Percentiles rank a stretch among this genome's conserved stretches.
Evolutionary conservation across 2,888 invertebrate species (phyloP).

Genomic region (Lymantria monacha): DNA sequence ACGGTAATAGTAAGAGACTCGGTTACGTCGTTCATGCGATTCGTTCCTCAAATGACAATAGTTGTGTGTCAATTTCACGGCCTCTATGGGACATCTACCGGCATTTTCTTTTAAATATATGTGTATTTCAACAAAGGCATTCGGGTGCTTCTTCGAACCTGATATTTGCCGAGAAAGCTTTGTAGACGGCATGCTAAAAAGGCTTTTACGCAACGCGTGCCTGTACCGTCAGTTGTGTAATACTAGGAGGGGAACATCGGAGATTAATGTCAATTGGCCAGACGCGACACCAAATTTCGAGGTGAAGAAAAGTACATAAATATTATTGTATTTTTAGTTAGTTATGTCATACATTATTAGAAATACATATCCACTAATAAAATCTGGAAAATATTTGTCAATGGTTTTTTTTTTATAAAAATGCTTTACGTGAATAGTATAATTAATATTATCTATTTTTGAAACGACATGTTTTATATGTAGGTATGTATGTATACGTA

Average conservation of each 20-base stretch:
- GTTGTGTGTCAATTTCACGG: constrained; percentile 68
- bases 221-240: constrained; percentile 54
- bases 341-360: background rate
- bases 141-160: constrained; percentile 62
- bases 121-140: constrained; percentile 52
- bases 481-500: too few species aligned
- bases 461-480: too few species aligned
- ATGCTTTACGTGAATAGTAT: too few species aligned
- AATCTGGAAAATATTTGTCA: too few species aligned
- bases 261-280: constrained; percentile 51
- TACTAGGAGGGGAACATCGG: constrained; percentile 39
- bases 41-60: constrained; percentile 56
- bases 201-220: constrained; percentile 66
- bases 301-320: background rate
- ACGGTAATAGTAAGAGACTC: constrained; percentile 55
- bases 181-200: constrained; percentile 72
- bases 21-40: constrained; percentile 59
- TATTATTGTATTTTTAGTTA: background rate
- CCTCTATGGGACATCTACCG: constrained; percentile 25
- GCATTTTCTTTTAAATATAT: constrained; percentile 32
- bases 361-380: too few species aligned
- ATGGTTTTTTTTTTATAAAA: too few species aligned
- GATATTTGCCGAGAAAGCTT: constrained; percentile 71
- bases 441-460: too few species aligned
- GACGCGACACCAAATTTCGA: constrained; percentile 25